A percentile compares a stretch with the other conserved stretches of the same genome.
Conservation (phyloP, 2,113 vertebrate genomes). For the Dicerorhinus sumatrensis region DNA sequence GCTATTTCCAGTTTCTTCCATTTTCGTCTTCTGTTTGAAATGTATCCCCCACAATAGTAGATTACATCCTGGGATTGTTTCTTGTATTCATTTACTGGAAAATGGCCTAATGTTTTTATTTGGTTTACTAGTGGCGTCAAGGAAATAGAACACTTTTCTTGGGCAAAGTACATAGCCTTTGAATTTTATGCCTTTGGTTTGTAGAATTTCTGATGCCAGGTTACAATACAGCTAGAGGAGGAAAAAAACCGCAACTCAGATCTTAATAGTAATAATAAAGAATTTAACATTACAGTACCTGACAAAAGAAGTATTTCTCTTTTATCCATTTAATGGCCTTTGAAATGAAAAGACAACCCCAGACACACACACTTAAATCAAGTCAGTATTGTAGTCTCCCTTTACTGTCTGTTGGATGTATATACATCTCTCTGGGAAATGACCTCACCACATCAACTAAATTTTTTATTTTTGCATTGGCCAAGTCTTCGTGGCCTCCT, state of each 20-base stretch:
- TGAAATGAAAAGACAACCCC: not conserved
- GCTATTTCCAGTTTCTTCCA: conserved; percentile 42
- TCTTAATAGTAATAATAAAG: not conserved
- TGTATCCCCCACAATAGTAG: not conserved
- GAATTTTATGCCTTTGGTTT: not conserved
- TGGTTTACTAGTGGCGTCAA: not conserved
- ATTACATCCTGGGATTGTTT: not conserved
- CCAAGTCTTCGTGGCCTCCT: not conserved
- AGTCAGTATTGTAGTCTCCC: accelerated
- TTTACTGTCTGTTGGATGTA: not conserved
- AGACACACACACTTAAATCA: not conserved
- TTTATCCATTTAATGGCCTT: not conserved
- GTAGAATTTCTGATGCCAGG: not conserved
- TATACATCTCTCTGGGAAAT: not conserved
- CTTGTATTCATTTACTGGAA: not conserved
- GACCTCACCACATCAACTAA: not conserved
- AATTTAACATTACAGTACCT: not conserved
- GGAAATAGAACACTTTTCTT: not conserved
- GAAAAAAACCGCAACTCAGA: accelerated
- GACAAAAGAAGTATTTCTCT: not conserved
- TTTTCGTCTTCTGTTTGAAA: conserved; percentile 41
- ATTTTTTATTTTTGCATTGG: not conserved
- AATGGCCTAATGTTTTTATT: not conserved
- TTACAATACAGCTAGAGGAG: not conserved
- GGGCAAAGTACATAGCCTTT: not conserved